These are phyloP conservation scores for Argyrosomus japonicus DNA, from an alignment of 2,113 vertebrate genomes.

Conservation along the genomic window DNA sequence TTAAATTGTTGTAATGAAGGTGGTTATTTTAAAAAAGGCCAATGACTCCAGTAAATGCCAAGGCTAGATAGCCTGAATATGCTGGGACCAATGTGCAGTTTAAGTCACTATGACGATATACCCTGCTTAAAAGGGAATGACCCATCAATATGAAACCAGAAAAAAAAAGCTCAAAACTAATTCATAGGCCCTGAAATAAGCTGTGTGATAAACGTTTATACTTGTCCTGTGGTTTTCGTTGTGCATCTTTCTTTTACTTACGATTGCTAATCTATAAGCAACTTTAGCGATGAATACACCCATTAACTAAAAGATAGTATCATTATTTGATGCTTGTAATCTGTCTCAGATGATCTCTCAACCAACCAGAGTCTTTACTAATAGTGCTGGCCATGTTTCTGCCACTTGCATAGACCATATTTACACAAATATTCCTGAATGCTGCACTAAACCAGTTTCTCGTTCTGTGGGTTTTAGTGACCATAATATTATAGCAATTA, in stretches of 20 bases:
- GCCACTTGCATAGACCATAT: too few species aligned
- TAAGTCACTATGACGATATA: not conserved
- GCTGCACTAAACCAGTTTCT: too few species aligned
- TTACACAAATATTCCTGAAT: too few species aligned
- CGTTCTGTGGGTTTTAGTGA: too few species aligned
- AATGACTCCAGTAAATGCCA: not conserved
- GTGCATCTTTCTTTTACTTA: not conserved
- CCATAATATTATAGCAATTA: too few species aligned
- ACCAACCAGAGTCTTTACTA: too few species aligned
- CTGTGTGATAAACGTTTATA: not conserved
- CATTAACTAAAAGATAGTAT: too few species aligned
- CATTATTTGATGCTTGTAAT: too few species aligned
- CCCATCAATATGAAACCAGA: not conserved
- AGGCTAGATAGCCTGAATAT: not conserved
- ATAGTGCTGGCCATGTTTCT: too few species aligned
- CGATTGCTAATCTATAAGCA: too few species aligned
- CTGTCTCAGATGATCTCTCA: too few species aligned
- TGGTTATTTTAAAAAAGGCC: constrained; percentile 33
- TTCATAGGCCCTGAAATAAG: not conserved
- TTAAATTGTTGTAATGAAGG: constrained; percentile 31
- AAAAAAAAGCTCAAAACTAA: not conserved
- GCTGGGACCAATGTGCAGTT: not conserved
- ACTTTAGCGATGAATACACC: too few species aligned
- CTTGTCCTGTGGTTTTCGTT: not conserved
- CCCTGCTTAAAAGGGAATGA: not conserved